Evolutionary conservation across 2,888 invertebrate genomes (phyloP).

Genomic region (Andrena bicolor): DNA sequence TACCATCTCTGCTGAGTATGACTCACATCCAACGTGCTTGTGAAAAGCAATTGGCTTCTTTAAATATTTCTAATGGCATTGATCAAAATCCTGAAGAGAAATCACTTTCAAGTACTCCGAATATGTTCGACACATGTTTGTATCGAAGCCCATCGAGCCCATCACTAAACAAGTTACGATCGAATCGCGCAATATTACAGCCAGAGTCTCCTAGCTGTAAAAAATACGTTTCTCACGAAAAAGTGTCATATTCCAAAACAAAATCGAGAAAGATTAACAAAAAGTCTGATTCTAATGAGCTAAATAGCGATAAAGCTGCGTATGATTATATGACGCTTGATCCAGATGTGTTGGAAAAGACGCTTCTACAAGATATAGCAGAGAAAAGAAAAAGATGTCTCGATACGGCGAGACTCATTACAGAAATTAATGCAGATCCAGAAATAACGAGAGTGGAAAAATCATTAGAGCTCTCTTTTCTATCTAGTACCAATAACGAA

Average conservation of each 20-base stretch:
- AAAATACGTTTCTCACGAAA: neutral
- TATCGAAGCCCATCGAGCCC: neutral
- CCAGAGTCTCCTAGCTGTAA: neutral
- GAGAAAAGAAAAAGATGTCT: constrained; percentile 79
- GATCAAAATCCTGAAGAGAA: neutral
- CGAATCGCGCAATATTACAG: neutral
- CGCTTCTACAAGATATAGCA: constrained; percentile 75
- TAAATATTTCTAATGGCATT: constrained; percentile 36
- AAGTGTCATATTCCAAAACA: constrained; percentile 42
- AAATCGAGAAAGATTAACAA: constrained; percentile 20
- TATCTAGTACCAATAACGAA: constrained; percentile 44
- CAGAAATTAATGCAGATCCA: constrained; percentile 75
- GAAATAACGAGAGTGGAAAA: constrained; percentile 52
- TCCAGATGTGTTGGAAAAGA: constrained; percentile 70
- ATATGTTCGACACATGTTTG: neutral
- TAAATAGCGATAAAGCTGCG: constrained; percentile 3
- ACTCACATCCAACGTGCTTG: constrained; percentile 68
- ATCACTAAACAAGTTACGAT: neutral
- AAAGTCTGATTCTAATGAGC: neutral
- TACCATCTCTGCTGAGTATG: constrained; percentile 59
- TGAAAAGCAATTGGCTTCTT: constrained; percentile 75
- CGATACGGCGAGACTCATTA: constrained; percentile 78
- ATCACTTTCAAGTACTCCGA: neutral
- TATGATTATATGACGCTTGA: constrained; percentile 41
- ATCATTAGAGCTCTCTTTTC: constrained; percentile 51